Evolutionary conservation across 2,888 invertebrate species (phyloP).

Genomic region (Tinea pellionella): DNA sequence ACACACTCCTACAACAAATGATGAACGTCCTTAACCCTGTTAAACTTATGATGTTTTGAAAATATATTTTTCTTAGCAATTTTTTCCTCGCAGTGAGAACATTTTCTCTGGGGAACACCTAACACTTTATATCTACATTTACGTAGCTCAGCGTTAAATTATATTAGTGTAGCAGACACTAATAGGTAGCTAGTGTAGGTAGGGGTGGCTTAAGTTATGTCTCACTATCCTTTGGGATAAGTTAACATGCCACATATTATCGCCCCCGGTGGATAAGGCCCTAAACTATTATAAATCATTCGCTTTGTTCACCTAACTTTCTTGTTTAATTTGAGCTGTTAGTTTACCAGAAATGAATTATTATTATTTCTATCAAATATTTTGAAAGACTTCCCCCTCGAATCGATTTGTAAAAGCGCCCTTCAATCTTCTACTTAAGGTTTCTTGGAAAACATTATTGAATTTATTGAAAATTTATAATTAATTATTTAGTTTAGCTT

Average conservation of each 20-base stretch:
- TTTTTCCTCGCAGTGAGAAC: neutral
- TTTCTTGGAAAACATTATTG: neutral
- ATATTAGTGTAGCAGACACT: neutral
- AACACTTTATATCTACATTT: neutral
- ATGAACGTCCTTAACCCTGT: too few species aligned
- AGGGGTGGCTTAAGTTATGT: slow-evolving; percentile 23
- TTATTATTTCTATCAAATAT: neutral
- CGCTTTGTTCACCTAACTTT: slow-evolving; percentile 39
- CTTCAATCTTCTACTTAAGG: neutral
- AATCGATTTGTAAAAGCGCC: neutral
- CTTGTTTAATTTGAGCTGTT: slow-evolving; percentile 23
- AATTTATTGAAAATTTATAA: neutral
- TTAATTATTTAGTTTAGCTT: neutral
- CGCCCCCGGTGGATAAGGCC: slow-evolving; percentile 38
- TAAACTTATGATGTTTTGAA: too few species aligned
- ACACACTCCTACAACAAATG: too few species aligned
- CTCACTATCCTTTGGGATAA: slow-evolving; percentile 32
- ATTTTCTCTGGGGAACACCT: too few species aligned
- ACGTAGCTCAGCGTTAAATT: neutral
- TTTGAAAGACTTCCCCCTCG: neutral
- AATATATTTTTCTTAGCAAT: neutral
- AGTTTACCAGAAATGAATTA: slow-evolving; percentile 17
- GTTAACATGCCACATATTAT: slow-evolving; percentile 37
- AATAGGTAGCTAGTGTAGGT: slow-evolving; percentile 2
- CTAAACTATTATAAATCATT: slow-evolving; percentile 52